Evolutionary conservation across 2,888 invertebrate genomes (phyloP).

Genomic region (Hydropsyche betteni): DNA sequence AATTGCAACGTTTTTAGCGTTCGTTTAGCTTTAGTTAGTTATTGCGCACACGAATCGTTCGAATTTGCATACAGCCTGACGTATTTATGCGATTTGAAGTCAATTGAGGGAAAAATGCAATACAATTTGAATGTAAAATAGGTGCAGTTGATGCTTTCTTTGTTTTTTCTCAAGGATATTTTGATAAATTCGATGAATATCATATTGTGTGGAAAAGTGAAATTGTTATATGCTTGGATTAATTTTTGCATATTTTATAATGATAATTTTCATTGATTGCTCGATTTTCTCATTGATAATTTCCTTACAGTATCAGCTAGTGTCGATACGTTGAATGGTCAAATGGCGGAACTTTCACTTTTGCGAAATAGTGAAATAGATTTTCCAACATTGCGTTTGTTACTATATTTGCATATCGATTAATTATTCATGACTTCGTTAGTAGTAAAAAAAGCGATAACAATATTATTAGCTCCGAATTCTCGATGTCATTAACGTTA

Average conservation of each 20-base stretch:
- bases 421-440: conserved; percentile 38
- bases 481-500: no score
- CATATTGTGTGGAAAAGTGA: not conserved
- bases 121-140: not conserved
- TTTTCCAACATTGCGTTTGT: conserved; percentile 41
- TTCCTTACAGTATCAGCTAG: not conserved
- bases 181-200: not conserved
- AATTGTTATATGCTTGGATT: not conserved
- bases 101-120: not conserved
- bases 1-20: conserved; percentile 12
- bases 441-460: not conserved
- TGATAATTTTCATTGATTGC: not conserved
- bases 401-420: conserved; percentile 39
- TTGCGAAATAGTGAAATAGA: conserved; percentile 42
- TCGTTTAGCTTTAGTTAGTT: conserved; percentile 29
- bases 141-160: not conserved
- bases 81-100: not conserved
- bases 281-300: conserved; percentile 1
- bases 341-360: conserved; percentile 39
- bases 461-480: no score
- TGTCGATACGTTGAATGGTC: conserved; percentile 6
- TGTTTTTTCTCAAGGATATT: not conserved
- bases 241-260: not conserved
- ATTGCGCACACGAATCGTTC: conserved; percentile 1
- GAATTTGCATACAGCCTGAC: conserved; percentile 16